phyloP scores from a whole-genome alignment of 92 coral and sea anemone species.

The Epizoanthus fatuus region DNA sequence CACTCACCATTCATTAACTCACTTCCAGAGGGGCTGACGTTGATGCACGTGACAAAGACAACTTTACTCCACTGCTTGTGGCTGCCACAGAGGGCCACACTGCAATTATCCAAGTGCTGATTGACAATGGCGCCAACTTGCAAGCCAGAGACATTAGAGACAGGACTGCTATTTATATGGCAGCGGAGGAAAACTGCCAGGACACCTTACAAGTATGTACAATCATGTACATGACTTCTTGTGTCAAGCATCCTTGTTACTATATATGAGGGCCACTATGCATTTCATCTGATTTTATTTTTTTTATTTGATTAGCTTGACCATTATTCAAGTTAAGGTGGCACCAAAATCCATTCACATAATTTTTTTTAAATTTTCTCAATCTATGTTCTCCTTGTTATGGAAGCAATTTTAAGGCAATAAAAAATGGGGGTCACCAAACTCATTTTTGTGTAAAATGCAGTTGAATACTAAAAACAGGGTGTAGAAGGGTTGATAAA shows the following conservation, averaged over 20 bases:
- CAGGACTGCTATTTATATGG: conserved; percentile 87
- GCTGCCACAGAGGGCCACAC: conserved; percentile 88
- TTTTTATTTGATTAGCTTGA: no score
- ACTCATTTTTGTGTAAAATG: no score
- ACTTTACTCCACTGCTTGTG: conserved; percentile 85
- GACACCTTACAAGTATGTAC: conserved; percentile 84
- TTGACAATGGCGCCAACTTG: conserved; percentile 79
- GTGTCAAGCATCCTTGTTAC: not conserved
- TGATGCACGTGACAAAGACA: conserved; percentile 93
- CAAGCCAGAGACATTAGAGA: conserved; percentile 76
- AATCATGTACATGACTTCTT: conserved; percentile 44
- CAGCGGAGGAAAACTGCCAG: conserved; percentile 94
- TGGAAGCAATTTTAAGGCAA: no score
- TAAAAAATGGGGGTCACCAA: no score
- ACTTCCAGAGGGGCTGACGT: conserved; percentile 88
- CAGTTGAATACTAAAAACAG: no score
- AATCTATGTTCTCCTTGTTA: no score
- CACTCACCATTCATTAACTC: not conserved
- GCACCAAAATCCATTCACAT: no score
- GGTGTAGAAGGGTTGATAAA: no score
- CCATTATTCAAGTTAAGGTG: no score
- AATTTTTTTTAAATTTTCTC: no score
- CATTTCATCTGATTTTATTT: no score
- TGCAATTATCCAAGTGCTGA: conserved; percentile 59
- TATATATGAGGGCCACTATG: not conserved